Evolutionary conservation across 2,797 vertebrate species (phyloP), one percentile per base, ranked within the genome.

Genomic region (Falco concolor): DNA sequence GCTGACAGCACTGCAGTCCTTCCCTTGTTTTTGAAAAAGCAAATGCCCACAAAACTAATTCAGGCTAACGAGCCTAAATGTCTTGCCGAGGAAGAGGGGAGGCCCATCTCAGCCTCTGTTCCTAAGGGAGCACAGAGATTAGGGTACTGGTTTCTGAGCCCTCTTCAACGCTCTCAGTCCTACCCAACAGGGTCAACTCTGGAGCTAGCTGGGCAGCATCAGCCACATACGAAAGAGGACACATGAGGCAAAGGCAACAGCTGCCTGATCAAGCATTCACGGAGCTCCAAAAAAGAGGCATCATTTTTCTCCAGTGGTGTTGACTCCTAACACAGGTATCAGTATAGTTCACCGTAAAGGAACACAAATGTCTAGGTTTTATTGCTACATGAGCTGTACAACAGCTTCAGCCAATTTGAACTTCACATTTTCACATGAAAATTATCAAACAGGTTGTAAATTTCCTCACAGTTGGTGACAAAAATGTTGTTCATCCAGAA

Each of bases 231-330:
- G 25, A 53, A 52, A 83, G 23, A 45, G 7, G 4, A 69, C 24
- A 54, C 0, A 1, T 0, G 0, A 73, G 53, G 10, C 18, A 45
- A 89, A 4, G 4, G 75, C 64, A 83, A 20, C 23, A 54, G 30
- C 30, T 59, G 23, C n/a, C 25, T 20, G 85, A 83, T 21, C 36
- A 27, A 89, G 40, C 16, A 53, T 21, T 15, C 15, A 2, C 2
- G 3, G 4, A 90, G 27, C 52, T 81, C 80, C 15, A 64, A 74
- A 84, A 22, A 44, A 87, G 67, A 91, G 4, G 6, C 57, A 59
- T 32, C 3, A 1, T 40, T 27, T 32, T 68, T 32, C 50, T 79
- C 24, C 23, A 42, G 4, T 4, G 5, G 28, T 14, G 4, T 36
- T 59, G 53, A 36, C 44, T 86, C 68, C 28, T 5, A 91, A 36